Conservation (phyloP, 2,797 vertebrate species). For the Spatula versicolor region DNA sequence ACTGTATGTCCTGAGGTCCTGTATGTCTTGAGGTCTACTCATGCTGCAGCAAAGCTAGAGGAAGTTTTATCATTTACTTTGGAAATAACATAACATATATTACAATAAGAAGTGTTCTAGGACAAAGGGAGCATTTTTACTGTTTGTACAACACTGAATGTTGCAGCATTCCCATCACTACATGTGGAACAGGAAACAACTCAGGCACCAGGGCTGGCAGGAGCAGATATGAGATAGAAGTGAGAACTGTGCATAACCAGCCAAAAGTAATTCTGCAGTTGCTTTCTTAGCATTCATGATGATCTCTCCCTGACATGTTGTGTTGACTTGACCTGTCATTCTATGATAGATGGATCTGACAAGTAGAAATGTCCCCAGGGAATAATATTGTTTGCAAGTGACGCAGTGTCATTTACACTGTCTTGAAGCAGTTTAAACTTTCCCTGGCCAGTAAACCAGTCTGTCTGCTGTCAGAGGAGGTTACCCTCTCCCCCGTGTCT, state of each 20-base stretch:
- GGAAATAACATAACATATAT: not conserved
- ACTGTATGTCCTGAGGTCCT: not conserved
- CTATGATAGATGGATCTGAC: not conserved
- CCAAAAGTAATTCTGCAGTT: not conserved
- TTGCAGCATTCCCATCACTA: not conserved
- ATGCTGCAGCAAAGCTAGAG: not conserved
- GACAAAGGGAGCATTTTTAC: not conserved
- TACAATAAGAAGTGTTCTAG: not conserved
- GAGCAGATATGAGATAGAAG: not conserved
- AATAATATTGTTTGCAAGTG: conserved; percentile 20
- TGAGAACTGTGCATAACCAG: not conserved
- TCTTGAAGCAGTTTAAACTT: conserved; percentile 22
- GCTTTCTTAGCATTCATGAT: not conserved
- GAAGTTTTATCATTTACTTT: not conserved
- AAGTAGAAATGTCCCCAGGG: not conserved
- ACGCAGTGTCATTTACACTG: not conserved
- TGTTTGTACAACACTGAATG: not conserved
- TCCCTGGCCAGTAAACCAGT: not conserved
- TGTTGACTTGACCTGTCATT: conserved; percentile 20
- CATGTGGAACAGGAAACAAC: not conserved
- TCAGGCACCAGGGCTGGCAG: not conserved
- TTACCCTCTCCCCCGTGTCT: not conserved
- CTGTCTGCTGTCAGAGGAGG: not conserved
- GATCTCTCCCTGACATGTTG: not conserved
- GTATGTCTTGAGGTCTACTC: not conserved